Evolutionary conservation across 2,797 vertebrate species (phyloP).

Genomic region (Novumbra hubbsi): DNA sequence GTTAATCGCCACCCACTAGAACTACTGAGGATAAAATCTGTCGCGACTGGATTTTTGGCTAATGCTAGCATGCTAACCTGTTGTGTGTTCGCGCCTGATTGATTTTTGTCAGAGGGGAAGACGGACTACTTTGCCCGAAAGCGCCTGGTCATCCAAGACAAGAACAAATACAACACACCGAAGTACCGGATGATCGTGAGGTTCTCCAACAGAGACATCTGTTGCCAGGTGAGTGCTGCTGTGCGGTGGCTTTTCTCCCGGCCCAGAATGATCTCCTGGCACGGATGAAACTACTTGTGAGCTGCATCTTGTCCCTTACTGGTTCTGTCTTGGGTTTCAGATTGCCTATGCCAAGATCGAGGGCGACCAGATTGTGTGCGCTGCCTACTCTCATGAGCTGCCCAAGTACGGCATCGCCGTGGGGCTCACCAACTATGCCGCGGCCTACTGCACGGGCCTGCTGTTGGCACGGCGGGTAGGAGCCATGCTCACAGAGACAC

Average conservation of each 20-base stretch:
- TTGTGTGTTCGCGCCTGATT: neutral
- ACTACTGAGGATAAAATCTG: neutral
- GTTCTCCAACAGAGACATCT: constrained; percentile 95
- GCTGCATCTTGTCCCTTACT: neutral
- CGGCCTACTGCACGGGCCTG: constrained; percentile 95
- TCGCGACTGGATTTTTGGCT: neutral
- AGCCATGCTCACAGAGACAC: neutral
- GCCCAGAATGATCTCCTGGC: neutral
- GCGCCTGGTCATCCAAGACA: constrained; percentile 95
- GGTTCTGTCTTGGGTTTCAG: constrained; percentile 59
- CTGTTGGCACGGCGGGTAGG: constrained; percentile 94
- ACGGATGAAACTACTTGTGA: neutral
- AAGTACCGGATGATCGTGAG: constrained; percentile 97
- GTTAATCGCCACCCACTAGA: neutral
- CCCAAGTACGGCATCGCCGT: constrained; percentile 90
- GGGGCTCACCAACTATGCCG: constrained; percentile 95
- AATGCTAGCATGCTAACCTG: neutral
- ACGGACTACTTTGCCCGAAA: constrained; percentile 96
- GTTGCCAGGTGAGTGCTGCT: constrained; percentile 87
- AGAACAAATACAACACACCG: constrained; percentile 99
- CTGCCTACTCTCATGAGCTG: constrained; percentile 92
- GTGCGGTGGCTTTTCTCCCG: neutral
- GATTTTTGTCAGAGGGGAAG: constrained; percentile 85
- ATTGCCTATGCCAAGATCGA: constrained; percentile 95
- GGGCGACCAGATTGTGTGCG: constrained; percentile 92